Percentiles rank a stretch among this genome's conserved stretches.
These are phyloP conservation scores for Linurgus olivaceus DNA, from an alignment of 2,797 vertebrate genomes.

Conservation along the genomic window DNA sequence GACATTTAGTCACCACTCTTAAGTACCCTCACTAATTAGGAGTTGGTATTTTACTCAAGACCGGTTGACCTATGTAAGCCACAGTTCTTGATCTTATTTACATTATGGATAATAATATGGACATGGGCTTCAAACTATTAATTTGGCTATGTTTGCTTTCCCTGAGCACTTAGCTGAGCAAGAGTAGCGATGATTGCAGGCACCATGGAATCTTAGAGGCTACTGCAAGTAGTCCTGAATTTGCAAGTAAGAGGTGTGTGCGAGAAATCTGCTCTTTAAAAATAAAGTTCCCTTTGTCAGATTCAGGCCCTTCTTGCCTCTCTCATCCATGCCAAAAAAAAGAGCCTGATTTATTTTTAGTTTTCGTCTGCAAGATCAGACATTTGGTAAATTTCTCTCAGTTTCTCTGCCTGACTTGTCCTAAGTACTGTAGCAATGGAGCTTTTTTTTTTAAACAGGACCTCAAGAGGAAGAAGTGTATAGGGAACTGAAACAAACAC, in stretches of 20 bases:
- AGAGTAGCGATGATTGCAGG: fast-evolving
- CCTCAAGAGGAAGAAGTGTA: neutral
- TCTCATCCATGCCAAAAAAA: neutral
- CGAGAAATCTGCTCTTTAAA: neutral
- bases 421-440: fast-evolving
- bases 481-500: neutral
- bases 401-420: neutral
- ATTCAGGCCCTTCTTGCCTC: neutral
- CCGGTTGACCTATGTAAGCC: neutral
- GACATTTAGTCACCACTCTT: neutral
- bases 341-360: neutral
- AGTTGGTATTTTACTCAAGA: neutral
- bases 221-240: neutral
- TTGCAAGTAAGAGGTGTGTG: neutral
- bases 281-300: neutral
- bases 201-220: neutral
- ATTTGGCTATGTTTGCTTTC: neutral
- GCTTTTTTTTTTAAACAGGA: neutral
- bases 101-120: neutral
- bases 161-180: neutral
- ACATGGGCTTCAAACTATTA: neutral
- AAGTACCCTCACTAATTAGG: neutral
- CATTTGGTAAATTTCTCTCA: neutral
- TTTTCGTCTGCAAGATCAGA: neutral
- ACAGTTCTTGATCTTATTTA: neutral